phyloP scores from a whole-genome alignment of 2,888 invertebrate species.

The Prosopocoilus inquinatus region DNA sequence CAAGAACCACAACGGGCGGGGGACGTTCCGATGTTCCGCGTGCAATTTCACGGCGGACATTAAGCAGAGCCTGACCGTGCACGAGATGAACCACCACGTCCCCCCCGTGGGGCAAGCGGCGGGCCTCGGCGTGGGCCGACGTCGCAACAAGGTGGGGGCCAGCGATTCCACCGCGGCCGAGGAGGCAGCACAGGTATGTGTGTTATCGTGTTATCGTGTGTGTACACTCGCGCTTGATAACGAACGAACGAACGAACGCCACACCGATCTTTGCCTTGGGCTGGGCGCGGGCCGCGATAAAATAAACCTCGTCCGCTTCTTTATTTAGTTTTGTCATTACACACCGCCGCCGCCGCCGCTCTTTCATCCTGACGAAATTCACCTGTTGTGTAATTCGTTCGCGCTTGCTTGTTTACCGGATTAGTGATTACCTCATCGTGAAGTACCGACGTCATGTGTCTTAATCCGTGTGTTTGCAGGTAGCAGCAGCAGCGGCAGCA shows the following conservation, averaged over 20 bases:
- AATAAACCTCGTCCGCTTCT: no score
- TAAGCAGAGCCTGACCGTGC: slow-evolving; percentile 87
- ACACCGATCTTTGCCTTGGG: slow-evolving; percentile 32
- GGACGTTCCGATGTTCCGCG: slow-evolving; percentile 78
- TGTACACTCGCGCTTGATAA: slow-evolving; percentile 28
- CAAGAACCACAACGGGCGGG: slow-evolving; percentile 84
- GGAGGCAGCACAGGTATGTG: slow-evolving; percentile 36
- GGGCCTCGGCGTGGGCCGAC: slow-evolving; percentile 56
- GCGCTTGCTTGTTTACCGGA: slow-evolving; percentile 5
- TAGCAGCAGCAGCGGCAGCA: no score
- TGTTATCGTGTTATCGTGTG: slow-evolving; percentile 19
- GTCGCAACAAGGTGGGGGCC: slow-evolving; percentile 74
- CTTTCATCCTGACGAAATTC: slow-evolving; percentile 10
- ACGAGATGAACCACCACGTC: slow-evolving; percentile 88
- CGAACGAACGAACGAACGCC: slow-evolving; percentile 13
- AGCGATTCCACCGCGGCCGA: slow-evolving; percentile 59
- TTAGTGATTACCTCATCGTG: no score
- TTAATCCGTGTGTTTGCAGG: slow-evolving; percentile 24
- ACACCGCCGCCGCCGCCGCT: slow-evolving; percentile 16
- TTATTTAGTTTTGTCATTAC: slow-evolving; percentile 20
- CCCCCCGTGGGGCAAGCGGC: slow-evolving; percentile 71
- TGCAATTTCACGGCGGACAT: slow-evolving; percentile 91
- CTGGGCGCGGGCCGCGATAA: slow-evolving; percentile 22
- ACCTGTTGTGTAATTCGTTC: slow-evolving; percentile 3
- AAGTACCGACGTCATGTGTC: slow-evolving; percentile 13